Conservation (phyloP, 2,797 vertebrate genomes). For the Anniella stebbinsi region DNA sequence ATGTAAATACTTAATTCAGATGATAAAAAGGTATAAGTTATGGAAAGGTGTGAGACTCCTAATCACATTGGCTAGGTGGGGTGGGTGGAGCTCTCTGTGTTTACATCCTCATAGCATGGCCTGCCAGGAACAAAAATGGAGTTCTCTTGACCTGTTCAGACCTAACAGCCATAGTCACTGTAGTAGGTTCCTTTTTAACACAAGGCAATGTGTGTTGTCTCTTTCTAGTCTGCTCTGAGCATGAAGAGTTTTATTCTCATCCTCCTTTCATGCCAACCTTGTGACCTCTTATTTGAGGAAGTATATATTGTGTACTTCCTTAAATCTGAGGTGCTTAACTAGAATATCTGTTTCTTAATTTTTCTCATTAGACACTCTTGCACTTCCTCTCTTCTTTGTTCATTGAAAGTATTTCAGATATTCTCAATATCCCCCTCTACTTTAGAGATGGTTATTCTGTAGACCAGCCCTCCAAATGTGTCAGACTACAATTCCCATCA, state of each 20-base stretch:
- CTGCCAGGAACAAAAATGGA: background rate
- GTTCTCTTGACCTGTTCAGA: background rate
- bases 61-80: too few relatives aligned
- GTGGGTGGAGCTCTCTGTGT: background rate
- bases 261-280: background rate
- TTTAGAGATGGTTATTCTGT: background rate
- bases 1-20: too few relatives aligned
- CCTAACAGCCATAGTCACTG: background rate
- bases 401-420: background rate
- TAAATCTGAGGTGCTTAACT: background rate
- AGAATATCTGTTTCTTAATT: background rate
- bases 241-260: background rate
- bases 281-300: constrained; percentile 5
- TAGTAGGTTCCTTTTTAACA: background rate
- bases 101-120: background rate
- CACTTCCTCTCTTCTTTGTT: background rate
- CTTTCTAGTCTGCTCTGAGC: background rate
- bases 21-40: background rate
- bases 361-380: background rate
- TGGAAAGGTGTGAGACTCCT: background rate
- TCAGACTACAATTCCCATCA: background rate
- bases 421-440: background rate
- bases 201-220: background rate
- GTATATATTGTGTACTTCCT: background rate
- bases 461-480: background rate